phyloP scores from a whole-genome alignment of 2,113 vertebrate species.

The Bubo scandiacus region DNA sequence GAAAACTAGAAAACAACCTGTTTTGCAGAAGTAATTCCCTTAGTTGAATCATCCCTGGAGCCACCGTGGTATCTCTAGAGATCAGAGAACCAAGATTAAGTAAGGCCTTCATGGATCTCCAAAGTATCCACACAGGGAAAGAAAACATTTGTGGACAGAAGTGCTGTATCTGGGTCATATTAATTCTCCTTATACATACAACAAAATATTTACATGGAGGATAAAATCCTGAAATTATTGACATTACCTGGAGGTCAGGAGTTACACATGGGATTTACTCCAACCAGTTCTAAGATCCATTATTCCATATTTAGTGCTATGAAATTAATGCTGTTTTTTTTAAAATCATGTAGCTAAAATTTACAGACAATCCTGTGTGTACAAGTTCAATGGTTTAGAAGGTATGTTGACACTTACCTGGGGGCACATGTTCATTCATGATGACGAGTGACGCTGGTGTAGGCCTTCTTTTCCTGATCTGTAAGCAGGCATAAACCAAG shows the following conservation, averaged over 20 bases:
- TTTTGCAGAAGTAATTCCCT: background rate
- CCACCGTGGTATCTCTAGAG: background rate
- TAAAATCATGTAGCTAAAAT: background rate
- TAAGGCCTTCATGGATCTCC: background rate
- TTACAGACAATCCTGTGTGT: background rate
- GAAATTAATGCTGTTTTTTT: background rate
- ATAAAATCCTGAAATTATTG: background rate
- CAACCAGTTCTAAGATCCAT: background rate
- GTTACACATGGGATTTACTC: background rate
- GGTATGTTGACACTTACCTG: slow-evolving; percentile 74
- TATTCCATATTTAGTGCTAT: background rate
- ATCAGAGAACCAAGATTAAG: background rate
- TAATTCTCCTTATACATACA: background rate
- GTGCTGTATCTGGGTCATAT: background rate
- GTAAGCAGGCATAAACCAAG: slow-evolving; percentile 40
- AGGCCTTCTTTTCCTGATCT: slow-evolving; percentile 93
- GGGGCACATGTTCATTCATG: slow-evolving; percentile 83
- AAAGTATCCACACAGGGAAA: background rate
- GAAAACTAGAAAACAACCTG: background rate
- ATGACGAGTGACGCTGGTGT: slow-evolving; percentile 94
- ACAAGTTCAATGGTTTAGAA: background rate
- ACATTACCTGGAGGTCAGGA: background rate
- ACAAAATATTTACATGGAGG: background rate
- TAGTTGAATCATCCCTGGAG: background rate
- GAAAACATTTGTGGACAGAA: background rate